These are phyloP conservation scores for Azorinus chamasolen DNA, from an alignment of 2,888 invertebrate species.

Conservation along the genomic window DNA sequence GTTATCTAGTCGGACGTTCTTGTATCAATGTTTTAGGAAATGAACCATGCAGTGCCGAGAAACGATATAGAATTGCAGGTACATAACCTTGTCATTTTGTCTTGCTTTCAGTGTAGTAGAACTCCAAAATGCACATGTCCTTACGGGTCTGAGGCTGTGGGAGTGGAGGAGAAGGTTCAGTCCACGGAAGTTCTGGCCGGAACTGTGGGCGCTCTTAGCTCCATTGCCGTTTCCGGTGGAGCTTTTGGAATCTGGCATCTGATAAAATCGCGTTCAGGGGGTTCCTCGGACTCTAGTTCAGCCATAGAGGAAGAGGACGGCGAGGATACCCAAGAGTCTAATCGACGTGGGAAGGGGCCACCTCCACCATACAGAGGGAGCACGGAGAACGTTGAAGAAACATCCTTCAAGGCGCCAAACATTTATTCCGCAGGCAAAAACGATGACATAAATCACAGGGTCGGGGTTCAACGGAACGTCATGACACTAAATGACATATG, in stretches of 20 bases:
- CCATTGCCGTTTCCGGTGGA: conserved; percentile 59
- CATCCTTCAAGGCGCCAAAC: conserved; percentile 28
- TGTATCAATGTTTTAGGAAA: too few relatives aligned
- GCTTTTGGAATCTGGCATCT: conserved; percentile 62
- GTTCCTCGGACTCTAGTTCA: conserved; percentile 15
- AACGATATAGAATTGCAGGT: too few relatives aligned
- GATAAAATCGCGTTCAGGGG: conserved; percentile 28
- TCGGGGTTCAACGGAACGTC: background rate
- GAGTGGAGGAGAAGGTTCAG: conserved; percentile 53
- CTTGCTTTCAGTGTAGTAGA: conserved; percentile 51
- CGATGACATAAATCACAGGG: conserved; percentile 27
- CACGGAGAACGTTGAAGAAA: conserved; percentile 3
- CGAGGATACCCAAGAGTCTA: background rate
- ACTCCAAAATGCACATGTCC: conserved; percentile 63
- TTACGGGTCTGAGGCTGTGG: conserved; percentile 47
- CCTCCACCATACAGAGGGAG: background rate
- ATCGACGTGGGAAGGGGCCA: too few relatives aligned
- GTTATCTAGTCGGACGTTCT: too few relatives aligned
- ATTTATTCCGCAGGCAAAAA: conserved; percentile 44
- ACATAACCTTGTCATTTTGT: background rate
- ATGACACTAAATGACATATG: too few relatives aligned
- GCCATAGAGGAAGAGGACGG: conserved; percentile 10
- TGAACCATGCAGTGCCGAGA: too few relatives aligned
- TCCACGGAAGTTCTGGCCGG: conserved; percentile 65
- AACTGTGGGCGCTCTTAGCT: conserved; percentile 66